Evolutionary conservation across 2,797 vertebrate species (phyloP).

Genomic region (Phrynocephalus vlangalii): DNA sequence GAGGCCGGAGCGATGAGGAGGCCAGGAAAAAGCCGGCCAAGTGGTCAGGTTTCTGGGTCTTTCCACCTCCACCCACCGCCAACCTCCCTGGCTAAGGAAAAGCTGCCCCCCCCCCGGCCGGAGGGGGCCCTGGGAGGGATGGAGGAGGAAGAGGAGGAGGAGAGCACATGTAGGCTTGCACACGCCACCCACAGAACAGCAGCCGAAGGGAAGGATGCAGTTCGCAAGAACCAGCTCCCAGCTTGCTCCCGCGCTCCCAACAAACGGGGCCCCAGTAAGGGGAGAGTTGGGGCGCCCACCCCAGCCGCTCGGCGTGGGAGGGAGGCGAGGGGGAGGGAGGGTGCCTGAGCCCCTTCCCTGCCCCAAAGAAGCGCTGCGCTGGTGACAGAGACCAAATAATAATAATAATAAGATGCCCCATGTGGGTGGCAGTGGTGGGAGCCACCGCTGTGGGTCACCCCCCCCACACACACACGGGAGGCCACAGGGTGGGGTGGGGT

Average conservation of each 20-base stretch:
- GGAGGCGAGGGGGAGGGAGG: background rate
- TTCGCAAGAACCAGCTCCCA: background rate
- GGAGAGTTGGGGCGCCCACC: rapidly evolving
- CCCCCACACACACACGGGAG: too few species aligned
- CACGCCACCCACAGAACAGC: background rate
- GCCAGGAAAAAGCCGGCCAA: background rate
- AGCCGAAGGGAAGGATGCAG: rapidly evolving
- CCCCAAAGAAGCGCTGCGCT: background rate
- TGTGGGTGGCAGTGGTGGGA: background rate
- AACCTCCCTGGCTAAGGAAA: background rate
- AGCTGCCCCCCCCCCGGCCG: background rate
- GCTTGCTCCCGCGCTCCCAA: rapidly evolving
- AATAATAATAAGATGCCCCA: background rate
- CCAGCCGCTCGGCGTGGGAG: background rate
- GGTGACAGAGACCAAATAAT: background rate
- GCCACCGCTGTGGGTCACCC: constrained; percentile 13
- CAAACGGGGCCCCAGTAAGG: rapidly evolving
- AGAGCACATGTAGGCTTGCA: too few species aligned
- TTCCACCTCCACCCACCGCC: too few species aligned
- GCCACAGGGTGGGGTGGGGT: constrained; percentile 63
- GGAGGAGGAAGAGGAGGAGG: background rate
- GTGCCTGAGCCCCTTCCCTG: background rate
- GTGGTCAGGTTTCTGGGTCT: background rate
- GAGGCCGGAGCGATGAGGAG: too few species aligned
- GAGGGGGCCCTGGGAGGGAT: background rate